Evolutionary conservation across 2,797 vertebrate genomes (phyloP).

Genomic region (Chaenodraco wilsoni): DNA sequence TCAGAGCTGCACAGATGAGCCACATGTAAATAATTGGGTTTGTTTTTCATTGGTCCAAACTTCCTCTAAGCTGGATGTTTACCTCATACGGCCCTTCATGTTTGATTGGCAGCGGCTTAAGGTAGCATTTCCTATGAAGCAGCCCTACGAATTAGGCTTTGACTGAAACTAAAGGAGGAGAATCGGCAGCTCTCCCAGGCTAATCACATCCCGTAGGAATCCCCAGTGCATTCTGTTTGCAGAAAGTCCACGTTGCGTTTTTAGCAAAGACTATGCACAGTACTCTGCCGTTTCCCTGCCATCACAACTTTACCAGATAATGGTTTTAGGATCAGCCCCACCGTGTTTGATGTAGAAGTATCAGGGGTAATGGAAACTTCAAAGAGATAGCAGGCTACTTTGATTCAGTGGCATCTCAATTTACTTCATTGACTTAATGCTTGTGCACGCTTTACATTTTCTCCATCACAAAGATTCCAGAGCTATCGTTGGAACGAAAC

Average conservation of each 20-base stretch:
- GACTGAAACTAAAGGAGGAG: constrained; percentile 38
- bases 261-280: constrained; percentile 31
- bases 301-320: constrained; percentile 71
- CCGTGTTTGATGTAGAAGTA: constrained; percentile 81
- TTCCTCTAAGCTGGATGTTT: constrained; percentile 43
- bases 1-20: constrained; percentile 29
- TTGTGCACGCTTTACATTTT: constrained; percentile 45
- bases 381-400: constrained; percentile 75
- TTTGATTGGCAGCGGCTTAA: constrained; percentile 60
- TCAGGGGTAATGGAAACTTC: constrained; percentile 82
- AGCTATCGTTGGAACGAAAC: constrained; percentile 44
- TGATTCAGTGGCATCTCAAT: constrained; percentile 77
- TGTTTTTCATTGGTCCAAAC: constrained; percentile 16
- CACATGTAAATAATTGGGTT: constrained; percentile 41
- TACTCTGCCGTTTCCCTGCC: constrained; percentile 40
- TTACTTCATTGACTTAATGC: constrained; percentile 74
- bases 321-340: constrained; percentile 73
- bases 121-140: constrained; percentile 44
- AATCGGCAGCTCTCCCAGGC: constrained; percentile 36
- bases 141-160: constrained; percentile 22
- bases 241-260: constrained; percentile 38
- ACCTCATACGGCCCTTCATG: constrained; percentile 17
- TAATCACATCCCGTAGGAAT: constrained; percentile 42
- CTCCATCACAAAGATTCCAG: constrained; percentile 62
- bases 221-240: constrained; percentile 33